A percentile compares a stretch with the other conserved stretches of the same genome.
phyloP scores from a whole-genome alignment of 2,888 invertebrate species.

The Athrips mouffetella region DNA sequence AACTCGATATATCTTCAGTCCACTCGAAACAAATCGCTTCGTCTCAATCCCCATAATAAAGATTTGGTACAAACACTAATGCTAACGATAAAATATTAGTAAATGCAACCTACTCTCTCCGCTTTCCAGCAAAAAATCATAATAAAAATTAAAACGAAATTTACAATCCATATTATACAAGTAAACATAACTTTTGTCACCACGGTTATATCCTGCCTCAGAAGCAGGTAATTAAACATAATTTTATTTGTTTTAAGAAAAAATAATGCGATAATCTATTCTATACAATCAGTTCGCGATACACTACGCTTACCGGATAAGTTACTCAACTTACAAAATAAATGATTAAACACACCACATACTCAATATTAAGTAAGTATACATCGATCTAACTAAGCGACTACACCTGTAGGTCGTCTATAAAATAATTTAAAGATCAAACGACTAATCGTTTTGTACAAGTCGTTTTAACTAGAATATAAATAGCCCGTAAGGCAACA shows the following conservation, averaged over 20 bases:
- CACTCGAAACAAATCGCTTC: constrained; percentile 28
- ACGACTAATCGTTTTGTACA: constrained; percentile 27
- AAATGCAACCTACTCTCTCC: constrained; percentile 72
- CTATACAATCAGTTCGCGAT: constrained; percentile 3
- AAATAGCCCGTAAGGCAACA: constrained; percentile 28
- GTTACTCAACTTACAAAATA: constrained; percentile 32
- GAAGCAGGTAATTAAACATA: constrained; percentile 7
- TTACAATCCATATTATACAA: constrained; percentile 64
- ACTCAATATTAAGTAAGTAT: constrained; percentile 18
- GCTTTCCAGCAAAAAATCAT: constrained; percentile 44
- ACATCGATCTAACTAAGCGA: constrained; percentile 25
- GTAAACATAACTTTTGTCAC: constrained; percentile 29
- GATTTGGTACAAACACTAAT: constrained; percentile 73
- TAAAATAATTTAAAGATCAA: constrained; percentile 23
- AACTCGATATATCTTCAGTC: neutral
- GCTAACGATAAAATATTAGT: constrained; percentile 75
- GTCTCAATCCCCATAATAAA: constrained; percentile 46
- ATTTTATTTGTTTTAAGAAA: constrained; percentile 2
- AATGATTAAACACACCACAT: constrained; percentile 33
- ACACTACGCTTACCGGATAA: constrained; percentile 27
- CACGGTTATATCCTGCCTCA: constrained; percentile 20
- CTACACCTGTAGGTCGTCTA: constrained; percentile 30
- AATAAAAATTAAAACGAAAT: constrained; percentile 54
- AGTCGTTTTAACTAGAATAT: constrained; percentile 31
- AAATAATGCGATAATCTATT: constrained; percentile 10